phyloP scores from a whole-genome alignment of 2,797 vertebrate genomes.

The Dryobates pubescens region DNA sequence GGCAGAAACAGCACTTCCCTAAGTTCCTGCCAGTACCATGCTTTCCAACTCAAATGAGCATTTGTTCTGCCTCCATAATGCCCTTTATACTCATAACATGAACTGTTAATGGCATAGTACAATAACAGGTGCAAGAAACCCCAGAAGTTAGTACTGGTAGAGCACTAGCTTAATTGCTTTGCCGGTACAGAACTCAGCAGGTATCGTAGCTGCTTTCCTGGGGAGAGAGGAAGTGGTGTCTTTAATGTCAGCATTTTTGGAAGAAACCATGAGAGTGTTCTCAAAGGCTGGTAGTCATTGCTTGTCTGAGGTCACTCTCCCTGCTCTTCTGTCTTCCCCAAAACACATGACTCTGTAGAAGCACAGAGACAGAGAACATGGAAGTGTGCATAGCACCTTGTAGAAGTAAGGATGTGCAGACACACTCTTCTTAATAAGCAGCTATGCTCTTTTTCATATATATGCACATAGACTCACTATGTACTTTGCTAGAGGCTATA shows the following conservation, averaged over 20 bases:
- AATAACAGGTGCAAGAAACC: background rate
- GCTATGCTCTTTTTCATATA: background rate
- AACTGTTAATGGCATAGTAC: background rate
- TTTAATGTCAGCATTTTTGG: background rate
- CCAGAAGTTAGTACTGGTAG: background rate
- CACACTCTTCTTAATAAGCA: background rate
- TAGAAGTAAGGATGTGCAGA: background rate
- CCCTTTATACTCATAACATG: background rate
- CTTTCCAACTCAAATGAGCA: background rate
- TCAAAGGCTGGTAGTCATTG: background rate
- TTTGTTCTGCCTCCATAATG: background rate
- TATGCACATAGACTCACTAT: rapidly evolving
- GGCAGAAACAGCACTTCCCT: background rate
- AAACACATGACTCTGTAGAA: background rate
- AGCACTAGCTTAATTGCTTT: background rate
- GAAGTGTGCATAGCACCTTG: background rate
- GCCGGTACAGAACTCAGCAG: background rate
- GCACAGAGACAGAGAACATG: background rate
- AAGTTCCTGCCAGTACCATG: background rate
- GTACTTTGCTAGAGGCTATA: background rate
- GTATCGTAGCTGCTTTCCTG: background rate
- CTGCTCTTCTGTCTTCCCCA: background rate
- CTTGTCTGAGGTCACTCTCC: no score
- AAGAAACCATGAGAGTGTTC: background rate
- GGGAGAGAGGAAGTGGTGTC: background rate